Base-by-base conservation (phyloP, 2,797 vertebrate species). In the Mus caroli region DNA sequence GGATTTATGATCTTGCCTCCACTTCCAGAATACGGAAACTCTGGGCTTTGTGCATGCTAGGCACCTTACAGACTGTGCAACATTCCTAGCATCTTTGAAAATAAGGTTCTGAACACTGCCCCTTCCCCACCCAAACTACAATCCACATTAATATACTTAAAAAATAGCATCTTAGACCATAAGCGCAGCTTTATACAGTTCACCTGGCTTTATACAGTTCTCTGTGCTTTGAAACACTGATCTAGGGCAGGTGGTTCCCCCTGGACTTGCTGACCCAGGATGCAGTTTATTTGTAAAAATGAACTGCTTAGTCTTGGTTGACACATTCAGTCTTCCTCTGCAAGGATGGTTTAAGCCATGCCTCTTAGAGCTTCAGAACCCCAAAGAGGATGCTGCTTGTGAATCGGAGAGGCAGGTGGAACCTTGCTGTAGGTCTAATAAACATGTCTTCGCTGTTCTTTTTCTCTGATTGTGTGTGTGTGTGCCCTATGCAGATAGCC, bases 171-270 rank as follows among this genome's bases (percentile, higher is more conserved):
- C 15, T 22, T 3, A 52, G 37, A 73, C 67, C 79, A 64, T 14
- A 90, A 37, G 34, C 52, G 80, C 7, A n/a, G 22, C 40, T 50
- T 50, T 12, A 50, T 34, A 20, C 56, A 71, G 69, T 54, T 14
- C 76, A 43, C 52, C 15, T 71, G 58, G 34, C n/a, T 62, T 1
- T 17, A 69, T 13, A 40, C 34, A 90, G n/a, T 75, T 90, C 52
- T 58, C 46, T 31, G 14, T 56, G 14, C 20, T 90, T 91, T 88
- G 40, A 43, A 87, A 71, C 28, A 17, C 26, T 0, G 3, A 93
- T 79, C 46, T 79, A 89, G 96, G 95, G 89, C 78, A 95, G 46
- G 62, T 69, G 86, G n/a, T 19, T 90, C 60, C 64, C 92, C 62
- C 34, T 73, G 93, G 95, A 83, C 46, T 8, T 56, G 79, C 50